Conservation (phyloP, 2,797 vertebrate genomes). For the Tadarida brasiliensis region DNA sequence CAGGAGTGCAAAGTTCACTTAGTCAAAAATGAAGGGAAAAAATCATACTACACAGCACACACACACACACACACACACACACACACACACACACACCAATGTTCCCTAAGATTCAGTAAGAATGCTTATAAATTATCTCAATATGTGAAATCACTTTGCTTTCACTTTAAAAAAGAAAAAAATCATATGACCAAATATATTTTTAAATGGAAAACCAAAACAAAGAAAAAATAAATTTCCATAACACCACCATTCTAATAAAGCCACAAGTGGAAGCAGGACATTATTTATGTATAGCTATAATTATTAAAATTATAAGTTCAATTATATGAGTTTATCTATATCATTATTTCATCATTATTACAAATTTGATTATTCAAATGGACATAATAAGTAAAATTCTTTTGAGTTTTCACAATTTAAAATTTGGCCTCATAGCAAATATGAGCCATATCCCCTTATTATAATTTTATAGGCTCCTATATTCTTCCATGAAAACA, state of each 20-base stretch:
- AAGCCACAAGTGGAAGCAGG: background rate
- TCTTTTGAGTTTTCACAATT: background rate
- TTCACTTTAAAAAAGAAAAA: background rate
- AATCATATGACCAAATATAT: background rate
- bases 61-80: background rate
- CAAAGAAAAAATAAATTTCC: background rate
- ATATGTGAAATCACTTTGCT: slow-evolving; percentile 23
- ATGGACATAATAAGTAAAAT: background rate
- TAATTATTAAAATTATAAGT: background rate
- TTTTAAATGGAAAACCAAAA: background rate
- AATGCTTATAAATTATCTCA: slow-evolving; percentile 50
- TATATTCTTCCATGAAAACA: slow-evolving; percentile 4
- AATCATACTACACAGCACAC: background rate
- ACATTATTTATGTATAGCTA: background rate
- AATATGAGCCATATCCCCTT: background rate
- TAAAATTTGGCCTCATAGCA: slow-evolving; percentile 17
- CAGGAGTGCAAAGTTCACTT: background rate
- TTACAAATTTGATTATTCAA: slow-evolving; percentile 17
- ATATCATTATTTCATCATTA: background rate
- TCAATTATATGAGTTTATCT: background rate
- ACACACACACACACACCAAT: background rate
- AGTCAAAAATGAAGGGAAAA: slow-evolving; percentile 4
- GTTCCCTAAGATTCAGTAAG: background rate
- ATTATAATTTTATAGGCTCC: background rate
- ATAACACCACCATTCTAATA: background rate